These are phyloP conservation scores for Caenorhabditis sp. DNA, from an alignment of 2,888 invertebrate genomes.

Conservation along the genomic window DNA sequence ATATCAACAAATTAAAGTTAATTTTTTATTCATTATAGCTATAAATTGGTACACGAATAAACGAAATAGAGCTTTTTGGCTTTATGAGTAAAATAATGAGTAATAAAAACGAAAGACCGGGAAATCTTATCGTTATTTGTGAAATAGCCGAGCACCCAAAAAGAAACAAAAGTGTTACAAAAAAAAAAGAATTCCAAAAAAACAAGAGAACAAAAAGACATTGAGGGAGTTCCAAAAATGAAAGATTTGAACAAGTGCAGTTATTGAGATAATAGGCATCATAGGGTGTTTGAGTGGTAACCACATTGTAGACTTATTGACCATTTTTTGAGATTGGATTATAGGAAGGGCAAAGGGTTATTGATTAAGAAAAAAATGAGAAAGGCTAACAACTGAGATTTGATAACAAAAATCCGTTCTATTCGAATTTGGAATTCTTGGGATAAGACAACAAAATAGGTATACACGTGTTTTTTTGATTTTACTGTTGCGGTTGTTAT, in stretches of 20 bases:
- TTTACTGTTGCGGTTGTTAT: not conserved
- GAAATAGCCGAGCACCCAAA: conserved; percentile 9
- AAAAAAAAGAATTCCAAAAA: not conserved
- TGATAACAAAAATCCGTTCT: not conserved
- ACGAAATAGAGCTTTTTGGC: not conserved
- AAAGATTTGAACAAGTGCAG: not conserved
- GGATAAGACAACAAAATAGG: not conserved
- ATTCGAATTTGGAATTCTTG: not conserved
- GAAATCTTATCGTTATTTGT: conserved; percentile 8
- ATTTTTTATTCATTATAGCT: not conserved
- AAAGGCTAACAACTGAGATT: not conserved
- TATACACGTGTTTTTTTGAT: not conserved
- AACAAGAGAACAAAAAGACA: not conserved
- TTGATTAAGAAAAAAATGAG: not conserved
- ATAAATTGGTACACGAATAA: not conserved
- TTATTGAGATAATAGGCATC: not conserved
- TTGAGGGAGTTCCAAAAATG: not conserved
- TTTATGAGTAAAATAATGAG: not conserved
- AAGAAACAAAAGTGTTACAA: not conserved
- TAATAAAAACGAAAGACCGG: conserved; percentile 10
- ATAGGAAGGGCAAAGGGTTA: not conserved
- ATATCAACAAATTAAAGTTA: not conserved
- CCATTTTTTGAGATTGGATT: no score
- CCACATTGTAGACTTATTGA: not conserved
- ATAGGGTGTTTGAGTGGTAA: not conserved